These are phyloP conservation scores for Drosophila miranda DNA, from an alignment of 1,140 invertebrate species.

Conservation along the genomic window DNA sequence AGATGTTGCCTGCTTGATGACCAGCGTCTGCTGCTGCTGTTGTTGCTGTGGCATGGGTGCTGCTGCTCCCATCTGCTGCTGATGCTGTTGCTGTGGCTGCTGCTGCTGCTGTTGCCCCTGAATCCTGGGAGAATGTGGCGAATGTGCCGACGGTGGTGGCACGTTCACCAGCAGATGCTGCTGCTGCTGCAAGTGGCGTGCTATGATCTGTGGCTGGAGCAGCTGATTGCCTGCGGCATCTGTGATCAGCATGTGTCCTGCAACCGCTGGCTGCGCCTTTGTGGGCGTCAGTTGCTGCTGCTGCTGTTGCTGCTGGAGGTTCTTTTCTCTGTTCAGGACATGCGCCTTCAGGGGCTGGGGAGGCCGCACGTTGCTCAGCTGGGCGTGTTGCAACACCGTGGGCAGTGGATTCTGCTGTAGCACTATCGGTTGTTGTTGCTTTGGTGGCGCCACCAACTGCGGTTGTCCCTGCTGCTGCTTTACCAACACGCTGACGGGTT, in stretches of 20 bases:
- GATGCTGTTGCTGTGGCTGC: conserved; percentile 5
- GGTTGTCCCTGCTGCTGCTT: conserved; percentile 49
- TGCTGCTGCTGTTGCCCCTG: conserved; percentile 12
- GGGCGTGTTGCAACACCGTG: conserved; percentile 65
- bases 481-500: conserved; percentile 72
- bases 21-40: conserved; percentile 66
- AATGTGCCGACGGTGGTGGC: conserved; percentile 65
- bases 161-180: conserved; percentile 74
- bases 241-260: conserved; percentile 65
- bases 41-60: conserved; percentile 41
- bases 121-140: conserved; percentile 61
- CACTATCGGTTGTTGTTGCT: conserved; percentile 72
- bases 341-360: conserved; percentile 75
- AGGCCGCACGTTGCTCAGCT: conserved; percentile 63
- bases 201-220: conserved; percentile 64
- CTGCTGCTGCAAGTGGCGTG: conserved; percentile 65
- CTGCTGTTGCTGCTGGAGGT: conserved; percentile 61
- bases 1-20: conserved; percentile 70
- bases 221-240: conserved; percentile 60
- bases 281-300: conserved; percentile 47
- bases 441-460: conserved; percentile 23
- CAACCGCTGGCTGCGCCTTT: conserved; percentile 38
- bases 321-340: conserved; percentile 76
- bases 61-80: conserved; percentile 38
- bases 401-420: conserved; percentile 62